Percentiles rank a stretch among this genome's conserved stretches.
Evolutionary conservation across 1,140 invertebrate species (phyloP).

Genomic region (Cydia amplana): DNA sequence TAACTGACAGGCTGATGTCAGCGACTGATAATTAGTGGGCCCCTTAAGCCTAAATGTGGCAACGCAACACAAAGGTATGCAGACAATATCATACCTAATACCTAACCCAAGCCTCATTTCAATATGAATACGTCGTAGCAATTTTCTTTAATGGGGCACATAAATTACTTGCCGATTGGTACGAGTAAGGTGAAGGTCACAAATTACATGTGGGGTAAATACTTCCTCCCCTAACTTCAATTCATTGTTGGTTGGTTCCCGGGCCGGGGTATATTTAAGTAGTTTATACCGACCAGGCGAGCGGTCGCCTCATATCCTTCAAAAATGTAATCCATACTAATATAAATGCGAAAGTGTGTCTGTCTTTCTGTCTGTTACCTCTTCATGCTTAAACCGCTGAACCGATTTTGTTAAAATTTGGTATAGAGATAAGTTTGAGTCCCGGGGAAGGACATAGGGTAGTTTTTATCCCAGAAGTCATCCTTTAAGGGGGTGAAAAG

Average conservation of each 20-base stretch:
- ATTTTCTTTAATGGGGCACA: not conserved
- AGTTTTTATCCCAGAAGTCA: too few species aligned
- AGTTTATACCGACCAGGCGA: not conserved
- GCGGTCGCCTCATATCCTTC: not conserved
- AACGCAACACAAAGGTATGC: not conserved
- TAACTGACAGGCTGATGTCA: too few species aligned
- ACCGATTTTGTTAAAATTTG: too few species aligned
- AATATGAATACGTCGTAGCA: conserved; percentile 8
- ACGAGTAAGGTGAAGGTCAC: conserved; percentile 52
- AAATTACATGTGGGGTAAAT: conserved; percentile 50
- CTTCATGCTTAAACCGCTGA: too few species aligned
- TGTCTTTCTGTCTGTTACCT: too few species aligned
- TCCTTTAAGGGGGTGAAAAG: too few species aligned
- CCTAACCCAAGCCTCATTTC: not conserved
- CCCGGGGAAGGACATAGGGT: too few species aligned
- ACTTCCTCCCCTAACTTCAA: not conserved
- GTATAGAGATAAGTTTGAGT: too few species aligned
- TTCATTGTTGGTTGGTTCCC: not conserved
- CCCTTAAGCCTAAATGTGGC: not conserved
- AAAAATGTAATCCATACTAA: too few species aligned
- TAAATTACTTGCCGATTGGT: not conserved
- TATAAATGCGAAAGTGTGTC: too few species aligned
- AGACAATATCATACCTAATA: not conserved
- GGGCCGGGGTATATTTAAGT: not conserved
- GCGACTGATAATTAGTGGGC: too few species aligned